Evolutionary conservation across 2,888 invertebrate genomes (phyloP), one percentile per base, ranked within the genome.

Genomic region (Saturnia japonica): DNA sequence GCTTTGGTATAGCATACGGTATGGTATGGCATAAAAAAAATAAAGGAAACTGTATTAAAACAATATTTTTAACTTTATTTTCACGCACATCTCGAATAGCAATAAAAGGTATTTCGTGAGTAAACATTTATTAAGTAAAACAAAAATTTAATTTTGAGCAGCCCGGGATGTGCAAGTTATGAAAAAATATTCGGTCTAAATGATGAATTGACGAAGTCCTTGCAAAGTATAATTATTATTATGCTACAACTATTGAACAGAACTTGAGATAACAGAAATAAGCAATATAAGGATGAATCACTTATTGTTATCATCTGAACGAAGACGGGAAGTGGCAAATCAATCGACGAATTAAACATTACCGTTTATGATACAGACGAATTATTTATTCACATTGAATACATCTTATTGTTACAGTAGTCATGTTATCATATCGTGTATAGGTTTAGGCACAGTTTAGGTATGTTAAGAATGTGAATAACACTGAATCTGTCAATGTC

Each of bases 361-460:
- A 64, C 64, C 68, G 62, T 40, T 68, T 25, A 67, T 71, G 74
- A 77, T 77, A 69, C 70, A 77, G 73, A 78, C 75, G 77, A 74
- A 71, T 71, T 64, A 70, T 57, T 60, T 42, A 72, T 75, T 74
- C 75, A 73, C 72, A 74, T 75, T 71, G 69, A 72, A 74, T 79
- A 77, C 77, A 76, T 74, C 76, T 78, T 77, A 75, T 70, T 75
- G 70, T 73, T 70, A 73, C 75, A 74, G 69, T 73, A 70, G 79
- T 78, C 7, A 28, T n/a, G 62, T 69, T 69, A 69, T 69, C 34
- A 47, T 62, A 64, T 19, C 40, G 25, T 64, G 40, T 40, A 64
- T 19, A 34, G 34, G 34, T 34, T 4, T 34, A 34, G 34, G 34
- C n/a, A n/a, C n/a, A n/a, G n/a, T 34, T 34, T 34, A 34, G 6